phyloP scores from a whole-genome alignment of 2,113 vertebrate species.

The Morone chrysops region DNA sequence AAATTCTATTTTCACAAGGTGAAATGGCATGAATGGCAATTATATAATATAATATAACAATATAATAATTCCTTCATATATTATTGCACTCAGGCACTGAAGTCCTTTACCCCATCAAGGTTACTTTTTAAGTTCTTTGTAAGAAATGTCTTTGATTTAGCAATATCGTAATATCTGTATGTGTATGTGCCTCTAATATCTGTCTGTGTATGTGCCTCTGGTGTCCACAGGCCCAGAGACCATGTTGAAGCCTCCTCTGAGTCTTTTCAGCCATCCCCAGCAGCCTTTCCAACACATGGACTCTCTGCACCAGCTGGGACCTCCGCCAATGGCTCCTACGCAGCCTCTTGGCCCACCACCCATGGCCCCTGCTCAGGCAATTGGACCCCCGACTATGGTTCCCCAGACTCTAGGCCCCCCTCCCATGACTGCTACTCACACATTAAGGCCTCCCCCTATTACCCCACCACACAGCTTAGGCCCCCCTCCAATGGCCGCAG shows the following conservation, averaged over 20 bases:
- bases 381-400: slow-evolving; percentile 71
- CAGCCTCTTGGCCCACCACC: slow-evolving; percentile 73
- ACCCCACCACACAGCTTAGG: slow-evolving; percentile 76
- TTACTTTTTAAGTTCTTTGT: not conserved
- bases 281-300: slow-evolving; percentile 88
- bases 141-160: not conserved
- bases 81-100: not conserved
- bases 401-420: slow-evolving; percentile 65
- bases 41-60: not conserved
- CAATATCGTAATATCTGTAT: not conserved
- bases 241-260: slow-evolving; percentile 80
- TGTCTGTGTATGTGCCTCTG: not conserved
- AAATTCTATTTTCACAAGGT: not conserved
- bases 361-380: slow-evolving; percentile 66
- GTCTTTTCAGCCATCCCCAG: slow-evolving; percentile 85
- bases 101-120: not conserved
- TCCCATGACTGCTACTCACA: slow-evolving; percentile 64
- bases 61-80: not conserved
- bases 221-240: slow-evolving; percentile 80
- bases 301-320: slow-evolving; percentile 80
- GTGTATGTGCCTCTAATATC: slow-evolving; percentile 3
- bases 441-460: slow-evolving; percentile 71
- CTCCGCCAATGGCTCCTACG: slow-evolving; percentile 72
- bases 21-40: not conserved
- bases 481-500: slow-evolving; percentile 65